Evolutionary conservation across 2,797 vertebrate species (phyloP).

Genomic region (Galagoides demidoff): DNA sequence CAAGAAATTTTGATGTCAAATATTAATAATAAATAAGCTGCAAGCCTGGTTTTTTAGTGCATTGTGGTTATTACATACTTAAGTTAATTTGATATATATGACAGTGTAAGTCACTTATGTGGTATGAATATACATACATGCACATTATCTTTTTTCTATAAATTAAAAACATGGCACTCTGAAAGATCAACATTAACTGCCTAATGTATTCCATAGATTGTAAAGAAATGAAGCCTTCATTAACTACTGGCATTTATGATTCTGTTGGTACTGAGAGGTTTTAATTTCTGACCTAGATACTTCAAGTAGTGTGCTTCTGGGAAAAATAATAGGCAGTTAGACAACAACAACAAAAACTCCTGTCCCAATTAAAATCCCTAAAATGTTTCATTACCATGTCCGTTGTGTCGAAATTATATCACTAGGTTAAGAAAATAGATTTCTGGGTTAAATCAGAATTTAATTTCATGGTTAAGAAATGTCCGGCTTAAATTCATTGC

Average conservation of each 20-base stretch:
- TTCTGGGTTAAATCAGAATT: constrained; percentile 70
- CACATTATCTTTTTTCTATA: constrained; percentile 28
- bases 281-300: constrained; percentile 68
- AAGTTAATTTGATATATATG: constrained; percentile 62
- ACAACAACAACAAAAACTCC: constrained; percentile 28
- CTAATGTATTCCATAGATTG: constrained; percentile 63
- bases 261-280: constrained; percentile 49
- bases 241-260: constrained; percentile 51
- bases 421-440: constrained; percentile 74
- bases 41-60: neutral
- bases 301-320: constrained; percentile 65
- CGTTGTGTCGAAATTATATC: constrained; percentile 67
- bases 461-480: constrained; percentile 44
- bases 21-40: constrained; percentile 59
- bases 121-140: neutral
- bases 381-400: constrained; percentile 61
- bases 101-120: neutral
- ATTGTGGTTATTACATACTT: constrained; percentile 53
- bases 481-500: neutral
- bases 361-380: constrained; percentile 48
- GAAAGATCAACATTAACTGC: constrained; percentile 34
- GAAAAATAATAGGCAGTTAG: constrained; percentile 75
- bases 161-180: constrained; percentile 36
- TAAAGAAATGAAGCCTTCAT: constrained; percentile 54
- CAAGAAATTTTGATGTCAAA: constrained; percentile 31